Evolutionary conservation across 2,113 vertebrate species (phyloP).

Genomic region (Solea senegalensis): DNA sequence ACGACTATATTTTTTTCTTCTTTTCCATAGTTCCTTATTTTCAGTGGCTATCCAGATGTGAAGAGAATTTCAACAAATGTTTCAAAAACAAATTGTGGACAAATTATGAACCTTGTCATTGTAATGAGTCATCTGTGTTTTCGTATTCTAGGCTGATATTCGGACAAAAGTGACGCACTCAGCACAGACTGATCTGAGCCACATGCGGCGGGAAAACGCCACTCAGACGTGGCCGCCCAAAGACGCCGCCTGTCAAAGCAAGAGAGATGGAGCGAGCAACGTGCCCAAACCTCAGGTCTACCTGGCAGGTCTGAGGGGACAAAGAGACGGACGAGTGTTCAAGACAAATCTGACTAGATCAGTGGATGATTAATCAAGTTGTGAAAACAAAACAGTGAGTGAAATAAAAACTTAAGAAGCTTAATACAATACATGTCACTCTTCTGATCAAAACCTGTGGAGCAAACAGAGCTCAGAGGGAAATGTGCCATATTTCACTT

Average conservation of each 20-base stretch:
- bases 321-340: conserved; percentile 57
- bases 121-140: not conserved
- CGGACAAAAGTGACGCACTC: conserved; percentile 84
- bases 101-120: not conserved
- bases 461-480: no score
- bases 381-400: not conserved
- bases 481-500: no score
- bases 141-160: conserved; percentile 85
- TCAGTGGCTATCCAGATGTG: no score
- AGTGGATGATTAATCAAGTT: conserved; percentile 77
- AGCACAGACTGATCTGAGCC: conserved; percentile 89
- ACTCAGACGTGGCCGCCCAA: conserved; percentile 86
- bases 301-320: conserved; percentile 86
- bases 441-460: no score
- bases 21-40: no score
- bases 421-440: not conserved
- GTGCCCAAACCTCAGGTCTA: conserved; percentile 86
- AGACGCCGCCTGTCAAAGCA: conserved; percentile 79
- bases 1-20: no score
- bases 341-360: conserved; percentile 87
- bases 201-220: conserved; percentile 87
- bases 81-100: no score
- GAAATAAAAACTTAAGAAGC: not conserved
- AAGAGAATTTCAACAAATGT: no score
- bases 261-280: conserved; percentile 73